phyloP scores from a whole-genome alignment of 2,113 vertebrate species.

The Ranitomeya variabilis region DNA sequence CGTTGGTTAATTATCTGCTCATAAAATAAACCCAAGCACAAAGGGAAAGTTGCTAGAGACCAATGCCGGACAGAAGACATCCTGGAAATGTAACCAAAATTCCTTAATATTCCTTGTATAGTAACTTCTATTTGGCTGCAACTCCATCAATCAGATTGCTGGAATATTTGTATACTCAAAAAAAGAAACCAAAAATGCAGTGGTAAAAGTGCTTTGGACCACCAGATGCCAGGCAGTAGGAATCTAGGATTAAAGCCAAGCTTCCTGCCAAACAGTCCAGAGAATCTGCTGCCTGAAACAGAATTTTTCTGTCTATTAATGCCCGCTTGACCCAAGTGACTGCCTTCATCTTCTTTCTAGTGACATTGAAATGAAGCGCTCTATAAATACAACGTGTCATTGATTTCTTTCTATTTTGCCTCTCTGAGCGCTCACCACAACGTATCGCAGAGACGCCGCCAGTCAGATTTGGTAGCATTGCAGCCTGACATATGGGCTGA shows the following conservation, averaged over 20 bases:
- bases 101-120: too few species aligned
- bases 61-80: background rate
- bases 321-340: background rate
- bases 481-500: background rate
- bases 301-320: background rate
- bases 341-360: background rate
- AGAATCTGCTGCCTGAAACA: background rate
- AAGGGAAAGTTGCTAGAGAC: background rate
- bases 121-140: too few species aligned
- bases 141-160: too few species aligned
- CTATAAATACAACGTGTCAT: constrained; percentile 1
- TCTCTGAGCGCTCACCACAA: background rate
- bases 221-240: too few species aligned
- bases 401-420: background rate
- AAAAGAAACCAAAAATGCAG: too few species aligned
- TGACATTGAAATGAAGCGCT: constrained; percentile 11
- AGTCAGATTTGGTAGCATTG: background rate
- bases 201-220: too few species aligned
- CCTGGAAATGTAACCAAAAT: background rate
- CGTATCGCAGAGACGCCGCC: background rate
- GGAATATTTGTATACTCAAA: too few species aligned
- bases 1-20: background rate
- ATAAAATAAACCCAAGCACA: background rate
- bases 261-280: background rate
- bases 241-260: too few species aligned